Percentiles rank a stretch among this genome's conserved stretches.
Evolutionary conservation across 2,888 invertebrate genomes (phyloP).

Genomic region (Drosophila testacea): DNA sequence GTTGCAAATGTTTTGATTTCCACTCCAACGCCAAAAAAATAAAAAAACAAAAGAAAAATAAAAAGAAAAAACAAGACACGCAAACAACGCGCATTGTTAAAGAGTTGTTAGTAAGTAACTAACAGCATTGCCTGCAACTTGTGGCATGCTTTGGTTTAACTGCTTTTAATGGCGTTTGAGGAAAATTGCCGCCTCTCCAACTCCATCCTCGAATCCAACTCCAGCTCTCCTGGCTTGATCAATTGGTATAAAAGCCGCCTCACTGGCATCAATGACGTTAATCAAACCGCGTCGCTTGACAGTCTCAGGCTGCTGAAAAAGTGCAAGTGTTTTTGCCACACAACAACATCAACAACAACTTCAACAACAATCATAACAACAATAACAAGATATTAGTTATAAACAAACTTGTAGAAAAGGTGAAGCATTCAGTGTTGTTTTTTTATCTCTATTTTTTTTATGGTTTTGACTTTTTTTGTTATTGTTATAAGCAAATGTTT

Average conservation of each 20-base stretch:
- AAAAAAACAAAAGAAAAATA: background rate
- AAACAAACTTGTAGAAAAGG: constrained; percentile 46
- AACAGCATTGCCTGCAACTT: constrained; percentile 35
- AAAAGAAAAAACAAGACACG: constrained; percentile 20
- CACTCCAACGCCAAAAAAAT: constrained; percentile 26
- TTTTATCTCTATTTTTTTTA: background rate
- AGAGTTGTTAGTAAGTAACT: constrained; percentile 20
- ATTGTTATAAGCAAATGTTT: constrained; percentile 40
- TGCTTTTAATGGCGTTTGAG: constrained; percentile 64
- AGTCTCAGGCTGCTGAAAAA: constrained; percentile 45
- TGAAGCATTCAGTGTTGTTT: constrained; percentile 42
- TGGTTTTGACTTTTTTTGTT: constrained; percentile 24
- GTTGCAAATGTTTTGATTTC: constrained; percentile 36
- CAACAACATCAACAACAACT: constrained; percentile 13
- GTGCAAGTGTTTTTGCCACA: constrained; percentile 47
- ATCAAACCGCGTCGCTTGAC: constrained; percentile 74
- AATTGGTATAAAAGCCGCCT: constrained; percentile 64
- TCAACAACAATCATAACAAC: constrained; percentile 10
- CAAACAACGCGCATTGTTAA: constrained; percentile 30
- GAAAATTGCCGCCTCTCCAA: constrained; percentile 54
- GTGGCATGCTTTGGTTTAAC: constrained; percentile 56
- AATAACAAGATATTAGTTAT: constrained; percentile 20
- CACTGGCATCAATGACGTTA: constrained; percentile 55
- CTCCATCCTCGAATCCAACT: background rate
- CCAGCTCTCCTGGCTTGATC: constrained; percentile 14